A percentile compares a stretch with the other conserved stretches of the same genome.
Conservation (phyloP, 2,797 vertebrate species). For the Natrix natrix region DNA sequence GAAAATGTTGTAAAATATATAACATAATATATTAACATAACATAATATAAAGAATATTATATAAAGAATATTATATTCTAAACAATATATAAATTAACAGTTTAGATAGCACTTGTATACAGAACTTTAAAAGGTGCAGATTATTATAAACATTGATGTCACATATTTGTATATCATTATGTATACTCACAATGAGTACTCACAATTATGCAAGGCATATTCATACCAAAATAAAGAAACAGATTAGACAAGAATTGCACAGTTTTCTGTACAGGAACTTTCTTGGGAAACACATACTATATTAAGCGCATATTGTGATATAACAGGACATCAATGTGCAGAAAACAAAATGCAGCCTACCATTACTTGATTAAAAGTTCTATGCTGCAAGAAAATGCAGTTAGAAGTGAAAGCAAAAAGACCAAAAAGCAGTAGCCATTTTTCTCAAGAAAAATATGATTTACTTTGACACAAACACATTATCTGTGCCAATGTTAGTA, state of each 20-base stretch:
- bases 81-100: background rate
- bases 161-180: background rate
- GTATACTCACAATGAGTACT: background rate
- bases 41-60: too few relatives aligned
- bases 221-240: background rate
- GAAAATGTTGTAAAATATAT: background rate
- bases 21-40: background rate
- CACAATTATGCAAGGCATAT: background rate
- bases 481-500: conserved; percentile 38
- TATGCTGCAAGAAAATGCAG: background rate
- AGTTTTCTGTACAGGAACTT: background rate
- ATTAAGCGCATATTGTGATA: background rate
- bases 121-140: background rate
- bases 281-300: background rate
- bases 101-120: background rate
- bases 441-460: conserved; percentile 45
- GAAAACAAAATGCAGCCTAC: background rate
- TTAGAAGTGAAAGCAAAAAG: conserved; percentile 25
- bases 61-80: background rate
- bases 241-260: background rate
- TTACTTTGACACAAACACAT: conserved; percentile 39
- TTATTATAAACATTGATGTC: background rate
- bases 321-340: background rate
- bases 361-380: background rate
- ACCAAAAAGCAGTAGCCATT: conserved; percentile 28